Base-by-base conservation (phyloP, 2,113 vertebrate genomes). In the Speoplatyrhinus poulsoni region DNA sequence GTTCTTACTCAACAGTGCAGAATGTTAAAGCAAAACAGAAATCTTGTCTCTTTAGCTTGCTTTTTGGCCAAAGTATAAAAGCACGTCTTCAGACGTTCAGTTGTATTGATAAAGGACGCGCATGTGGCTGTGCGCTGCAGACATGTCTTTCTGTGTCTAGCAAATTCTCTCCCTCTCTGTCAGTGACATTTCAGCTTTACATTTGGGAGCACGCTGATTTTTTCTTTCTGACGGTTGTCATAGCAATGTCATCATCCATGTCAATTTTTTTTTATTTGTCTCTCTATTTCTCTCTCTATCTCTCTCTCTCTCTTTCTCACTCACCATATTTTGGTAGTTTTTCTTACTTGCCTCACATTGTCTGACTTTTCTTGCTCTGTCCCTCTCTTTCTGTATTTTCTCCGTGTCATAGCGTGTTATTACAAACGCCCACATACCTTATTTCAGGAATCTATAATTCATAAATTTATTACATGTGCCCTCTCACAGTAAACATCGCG, bases 141-240 rank as follows among this genome's bases (percentile, higher is more conserved):
- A 76, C 82, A 62, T 55, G 74, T 80, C 58, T 56, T 53, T 77
- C 57, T 74, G 61, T 66, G 69, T 68, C 66, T 6, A 59, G 64
- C 33, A 15, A 55, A 46, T 69, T 58, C 65, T 73, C 66, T 48
- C 52, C 59, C 78, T 79, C 69, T 67, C 72, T 78, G 74, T 65
- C 48, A 19, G 50, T 85, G 86, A 88, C 86, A 86, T 85, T 87
- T 88, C 83, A 79, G 73, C 70, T 74, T 67, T 83, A 70, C 75
- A 68, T 84, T 75, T 67, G 66, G 76, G 70, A 81, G 71, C 81
- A 77, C 73, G 76, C 76, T 83, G 75, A 70, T 74, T 6, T 41
- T 41, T 77, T 84, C 76, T 26, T 26, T 81, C 60, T 76, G 77
- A 79, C 82, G 76, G 83, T 83, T 86, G 77, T 86, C 82, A 80